A percentile compares a stretch with the other conserved stretches of the same genome.
Conservation (phyloP, 2,888 invertebrate species). For the Caprella mutica region DNA sequence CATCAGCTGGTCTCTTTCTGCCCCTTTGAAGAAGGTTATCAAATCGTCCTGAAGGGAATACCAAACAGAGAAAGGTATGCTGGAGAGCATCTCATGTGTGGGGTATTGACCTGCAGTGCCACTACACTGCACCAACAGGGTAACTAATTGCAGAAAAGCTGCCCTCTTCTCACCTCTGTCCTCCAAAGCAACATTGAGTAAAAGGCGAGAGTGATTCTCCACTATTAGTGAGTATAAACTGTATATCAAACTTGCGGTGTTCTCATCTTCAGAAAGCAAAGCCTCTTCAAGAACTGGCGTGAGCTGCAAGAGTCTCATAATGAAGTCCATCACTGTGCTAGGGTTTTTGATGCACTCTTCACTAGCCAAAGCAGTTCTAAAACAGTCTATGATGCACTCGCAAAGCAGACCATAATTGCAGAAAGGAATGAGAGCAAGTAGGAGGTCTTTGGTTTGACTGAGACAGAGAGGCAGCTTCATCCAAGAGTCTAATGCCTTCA, state of each 20-base stretch:
- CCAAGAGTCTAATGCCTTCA: constrained; percentile 30
- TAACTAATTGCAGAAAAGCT: constrained; percentile 17
- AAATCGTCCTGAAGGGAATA: constrained; percentile 33
- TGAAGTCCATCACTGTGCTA: constrained; percentile 33
- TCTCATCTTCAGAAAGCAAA: constrained; percentile 29
- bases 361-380: constrained; percentile 27
- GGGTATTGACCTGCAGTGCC: constrained; percentile 34
- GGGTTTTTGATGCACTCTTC: constrained; percentile 23
- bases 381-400: constrained; percentile 31
- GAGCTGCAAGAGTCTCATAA: constrained; percentile 23
- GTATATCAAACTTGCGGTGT: constrained; percentile 31
- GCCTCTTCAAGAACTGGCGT: constrained; percentile 30
- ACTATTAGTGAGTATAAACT: constrained; percentile 27
- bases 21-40: constrained; percentile 31
- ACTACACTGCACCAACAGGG: constrained; percentile 31
- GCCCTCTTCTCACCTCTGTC: constrained; percentile 17
- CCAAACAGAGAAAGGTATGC: constrained; percentile 33
- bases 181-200: constrained; percentile 28
- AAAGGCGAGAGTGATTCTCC: constrained; percentile 29
- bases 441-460: constrained; percentile 29
- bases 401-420: constrained; percentile 31
- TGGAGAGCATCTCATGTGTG: constrained; percentile 30
- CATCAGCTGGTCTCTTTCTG: constrained; percentile 23
- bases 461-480: constrained; percentile 29
- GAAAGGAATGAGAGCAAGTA: constrained; percentile 29